phyloP scores from a whole-genome alignment of 2,113 vertebrate genomes.

The Seriola rivoliana region DNA sequence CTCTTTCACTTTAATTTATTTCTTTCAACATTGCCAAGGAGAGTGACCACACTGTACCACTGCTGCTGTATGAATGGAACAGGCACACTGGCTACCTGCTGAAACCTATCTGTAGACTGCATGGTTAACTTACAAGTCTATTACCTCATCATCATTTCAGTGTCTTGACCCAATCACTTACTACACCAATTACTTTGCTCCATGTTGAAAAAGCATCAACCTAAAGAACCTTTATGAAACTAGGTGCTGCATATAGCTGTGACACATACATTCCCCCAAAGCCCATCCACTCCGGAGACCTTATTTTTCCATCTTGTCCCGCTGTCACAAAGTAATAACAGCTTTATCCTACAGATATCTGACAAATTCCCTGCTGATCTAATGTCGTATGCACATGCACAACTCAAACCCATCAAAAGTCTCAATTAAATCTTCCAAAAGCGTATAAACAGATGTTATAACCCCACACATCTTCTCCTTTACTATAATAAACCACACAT shows the following conservation, averaged over 20 bases:
- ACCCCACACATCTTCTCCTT: conserved; percentile 39
- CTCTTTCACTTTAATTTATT: conserved; percentile 55
- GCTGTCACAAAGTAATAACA: neutral
- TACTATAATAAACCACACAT: conserved; percentile 42
- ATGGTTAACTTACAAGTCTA: neutral
- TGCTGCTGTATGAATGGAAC: conserved; percentile 12
- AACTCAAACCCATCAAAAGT: conserved; percentile 4
- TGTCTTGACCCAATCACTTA: neutral
- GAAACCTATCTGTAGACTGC: neutral
- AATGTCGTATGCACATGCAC: neutral
- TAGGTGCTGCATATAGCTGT: conserved; percentile 8
- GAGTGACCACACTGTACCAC: conserved; percentile 27
- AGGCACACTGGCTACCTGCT: neutral
- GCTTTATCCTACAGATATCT: neutral
- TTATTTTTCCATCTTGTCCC: neutral
- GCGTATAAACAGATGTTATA: neutral
- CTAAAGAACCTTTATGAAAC: neutral
- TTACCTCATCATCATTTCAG: no score
- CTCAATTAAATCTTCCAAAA: conserved; percentile 35
- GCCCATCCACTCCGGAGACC: neutral
- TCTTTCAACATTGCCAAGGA: conserved; percentile 28
- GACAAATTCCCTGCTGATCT: neutral
- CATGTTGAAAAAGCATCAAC: conserved; percentile 3
- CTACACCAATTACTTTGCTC: neutral
- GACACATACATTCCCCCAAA: neutral